Base-by-base conservation (phyloP, 2,797 vertebrate genomes). In the Pantherophis alleghaniensis region DNA sequence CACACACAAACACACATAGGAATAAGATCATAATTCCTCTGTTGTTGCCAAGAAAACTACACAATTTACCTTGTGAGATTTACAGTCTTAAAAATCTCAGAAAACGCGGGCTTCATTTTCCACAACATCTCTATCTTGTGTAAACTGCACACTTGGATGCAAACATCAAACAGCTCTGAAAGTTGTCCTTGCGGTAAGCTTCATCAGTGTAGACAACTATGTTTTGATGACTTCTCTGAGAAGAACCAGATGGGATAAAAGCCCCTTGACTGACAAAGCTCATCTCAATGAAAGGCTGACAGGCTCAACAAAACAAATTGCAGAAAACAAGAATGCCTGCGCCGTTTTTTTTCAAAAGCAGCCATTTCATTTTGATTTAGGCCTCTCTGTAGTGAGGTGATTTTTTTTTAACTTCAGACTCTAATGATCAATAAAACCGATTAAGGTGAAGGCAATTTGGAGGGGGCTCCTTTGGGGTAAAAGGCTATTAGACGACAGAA, bases 341-440 rank as follows among this genome's bases (percentile, higher is more conserved):
- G 87, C n/a, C 24, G 5, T 66, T n/a, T 74, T 86, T 55, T 92
- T 94, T 90, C 74, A 7, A 88, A 92, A 91, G 32, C 0, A 90
- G 60, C 42, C n/a, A 37, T 24, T 93, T 4, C 3, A 86, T 55
- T 93, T 95, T 93, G 18, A 94, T 95, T 96, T 94, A 95, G 4
- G 0, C 51, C 24, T 93, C 3, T 88, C 59, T 91, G 92, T 56
- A 90, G 59, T 94, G 93, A 93, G 92, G 53, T 20, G 3, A 20
- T 7, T 63, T 42, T 18, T 95, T 24, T 69, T 32, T 69, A 32
- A 69, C 12, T n/a, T 0, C 92, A 95, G 47, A 61, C 93, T 13
- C 63, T 89, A 94, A 88, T 28, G 86, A 94, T 92, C 91, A 94
- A 93, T 95, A 87, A 94, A 96, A 95, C 86, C 37, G 86, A 63